A percentile compares a stretch with the other conserved stretches of the same genome.
Conservation (phyloP, 2,888 invertebrate genomes). For the Stenodera caucasica region DNA sequence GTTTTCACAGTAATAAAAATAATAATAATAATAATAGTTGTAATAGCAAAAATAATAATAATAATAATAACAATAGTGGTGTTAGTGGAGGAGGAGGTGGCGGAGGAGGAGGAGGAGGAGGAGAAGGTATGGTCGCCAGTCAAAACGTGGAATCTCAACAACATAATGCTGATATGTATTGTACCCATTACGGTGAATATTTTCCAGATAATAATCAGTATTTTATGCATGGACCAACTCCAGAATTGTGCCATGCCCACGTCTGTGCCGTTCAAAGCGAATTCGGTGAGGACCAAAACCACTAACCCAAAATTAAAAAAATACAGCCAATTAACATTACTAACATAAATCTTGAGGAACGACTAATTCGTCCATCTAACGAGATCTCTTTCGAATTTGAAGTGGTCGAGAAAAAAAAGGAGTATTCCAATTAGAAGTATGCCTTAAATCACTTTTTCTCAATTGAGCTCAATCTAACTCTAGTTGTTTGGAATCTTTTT, state of each 20-base stretch:
- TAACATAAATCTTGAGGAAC: too few species aligned
- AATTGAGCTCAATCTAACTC: too few species aligned
- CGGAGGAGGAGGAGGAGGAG: constrained; percentile 36
- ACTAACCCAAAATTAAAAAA: too few species aligned
- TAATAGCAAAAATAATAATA: background rate
- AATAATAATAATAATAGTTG: too few species aligned
- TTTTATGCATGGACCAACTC: constrained; percentile 52
- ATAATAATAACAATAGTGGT: background rate
- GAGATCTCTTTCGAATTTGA: too few species aligned
- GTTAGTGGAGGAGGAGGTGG: background rate
- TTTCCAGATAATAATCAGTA: constrained; percentile 61
- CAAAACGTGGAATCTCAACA: constrained; percentile 52
- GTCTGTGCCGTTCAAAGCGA: constrained; percentile 75
- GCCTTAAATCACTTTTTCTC: too few species aligned
- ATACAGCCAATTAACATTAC: background rate
- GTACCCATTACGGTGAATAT: constrained; percentile 60
- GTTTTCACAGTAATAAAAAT: too few species aligned
- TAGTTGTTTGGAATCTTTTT: too few species aligned
- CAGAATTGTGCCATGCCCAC: constrained; percentile 67
- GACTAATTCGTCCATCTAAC: too few species aligned
- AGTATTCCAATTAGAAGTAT: too few species aligned
- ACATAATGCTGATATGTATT: constrained; percentile 54
- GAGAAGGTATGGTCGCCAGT: constrained; percentile 55
- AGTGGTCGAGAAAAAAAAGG: too few species aligned
- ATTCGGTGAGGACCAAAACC: constrained; percentile 63